phyloP scores from a whole-genome alignment of 2,113 vertebrate genomes.

The Vimba vimba region DNA sequence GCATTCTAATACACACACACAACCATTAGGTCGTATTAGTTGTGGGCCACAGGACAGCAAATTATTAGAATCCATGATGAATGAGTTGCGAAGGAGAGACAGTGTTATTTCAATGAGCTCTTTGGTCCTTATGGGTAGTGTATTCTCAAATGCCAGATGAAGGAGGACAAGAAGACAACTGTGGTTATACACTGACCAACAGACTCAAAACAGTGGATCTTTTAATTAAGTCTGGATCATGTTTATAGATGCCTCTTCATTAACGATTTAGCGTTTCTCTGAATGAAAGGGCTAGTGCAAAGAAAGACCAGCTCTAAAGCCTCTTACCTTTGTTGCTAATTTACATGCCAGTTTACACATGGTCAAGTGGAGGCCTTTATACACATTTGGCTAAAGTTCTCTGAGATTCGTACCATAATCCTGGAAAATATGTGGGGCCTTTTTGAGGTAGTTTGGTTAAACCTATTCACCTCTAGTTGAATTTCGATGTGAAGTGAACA shows the following conservation, averaged over 20 bases:
- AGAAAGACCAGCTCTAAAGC: slow-evolving; percentile 24
- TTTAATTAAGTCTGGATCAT: slow-evolving; percentile 39
- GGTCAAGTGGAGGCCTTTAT: slow-evolving; percentile 39
- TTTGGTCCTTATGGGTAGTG: not conserved
- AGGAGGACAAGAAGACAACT: not conserved
- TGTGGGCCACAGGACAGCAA: slow-evolving; percentile 36
- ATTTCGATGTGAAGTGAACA: not conserved
- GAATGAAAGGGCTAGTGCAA: slow-evolving; percentile 4
- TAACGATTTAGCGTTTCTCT: slow-evolving; percentile 17
- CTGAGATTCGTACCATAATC: slow-evolving; percentile 14
- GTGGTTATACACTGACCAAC: not conserved
- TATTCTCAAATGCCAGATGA: not conserved
- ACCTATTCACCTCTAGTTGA: not conserved
- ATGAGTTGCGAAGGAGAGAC: slow-evolving; percentile 16
- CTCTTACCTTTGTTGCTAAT: slow-evolving; percentile 24
- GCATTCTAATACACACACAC: slow-evolving; percentile 38
- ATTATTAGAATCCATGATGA: slow-evolving; percentile 46
- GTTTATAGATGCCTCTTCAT: slow-evolving; percentile 12
- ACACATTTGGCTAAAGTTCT: slow-evolving; percentile 20
- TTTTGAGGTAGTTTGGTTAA: slow-evolving; percentile 3
- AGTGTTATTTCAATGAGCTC: not conserved
- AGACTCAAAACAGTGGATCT: not conserved
- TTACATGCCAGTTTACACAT: slow-evolving; percentile 16
- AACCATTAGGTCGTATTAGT: slow-evolving; percentile 55
- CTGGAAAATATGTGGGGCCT: slow-evolving; percentile 19